These are phyloP conservation scores for Desoria tigrina DNA, from an alignment of 2,888 invertebrate species.

Conservation along the genomic window DNA sequence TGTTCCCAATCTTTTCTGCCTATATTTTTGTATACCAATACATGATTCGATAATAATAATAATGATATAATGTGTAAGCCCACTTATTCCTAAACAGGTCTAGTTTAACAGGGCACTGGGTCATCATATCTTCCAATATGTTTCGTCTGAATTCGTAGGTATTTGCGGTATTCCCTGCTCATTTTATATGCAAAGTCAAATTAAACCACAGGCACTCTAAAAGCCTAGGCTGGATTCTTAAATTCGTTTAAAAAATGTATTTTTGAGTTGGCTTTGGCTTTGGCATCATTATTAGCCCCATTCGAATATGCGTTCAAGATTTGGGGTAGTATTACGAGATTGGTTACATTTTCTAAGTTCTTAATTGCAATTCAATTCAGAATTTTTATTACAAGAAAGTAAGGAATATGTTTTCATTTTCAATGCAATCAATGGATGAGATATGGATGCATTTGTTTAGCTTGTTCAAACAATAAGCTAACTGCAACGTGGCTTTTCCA, in stretches of 20 bases:
- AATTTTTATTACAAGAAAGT: too few relatives aligned
- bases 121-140: conserved; percentile 43
- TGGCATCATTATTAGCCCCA: too few relatives aligned
- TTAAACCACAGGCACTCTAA: neutral
- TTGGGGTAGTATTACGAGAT: too few relatives aligned
- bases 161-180: neutral
- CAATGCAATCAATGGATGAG: too few relatives aligned
- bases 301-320: too few relatives aligned
- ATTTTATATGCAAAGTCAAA: neutral
- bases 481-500: too few relatives aligned
- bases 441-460: too few relatives aligned
- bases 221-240: neutral
- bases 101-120: conserved; percentile 53
- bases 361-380: too few relatives aligned
- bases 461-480: too few relatives aligned
- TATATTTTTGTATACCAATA: neutral
- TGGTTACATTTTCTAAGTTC: too few relatives aligned
- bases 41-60: neutral
- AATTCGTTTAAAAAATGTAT: neutral
- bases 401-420: too few relatives aligned
- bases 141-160: conserved; percentile 29
- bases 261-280: too few relatives aligned
- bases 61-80: conserved; percentile 4
- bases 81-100: conserved; percentile 46
- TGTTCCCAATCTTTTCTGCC: neutral